Evolutionary conservation across 2,797 vertebrate species (phyloP), one percentile per base, ranked within the genome.

Genomic region (Leuciscus waleckii): DNA sequence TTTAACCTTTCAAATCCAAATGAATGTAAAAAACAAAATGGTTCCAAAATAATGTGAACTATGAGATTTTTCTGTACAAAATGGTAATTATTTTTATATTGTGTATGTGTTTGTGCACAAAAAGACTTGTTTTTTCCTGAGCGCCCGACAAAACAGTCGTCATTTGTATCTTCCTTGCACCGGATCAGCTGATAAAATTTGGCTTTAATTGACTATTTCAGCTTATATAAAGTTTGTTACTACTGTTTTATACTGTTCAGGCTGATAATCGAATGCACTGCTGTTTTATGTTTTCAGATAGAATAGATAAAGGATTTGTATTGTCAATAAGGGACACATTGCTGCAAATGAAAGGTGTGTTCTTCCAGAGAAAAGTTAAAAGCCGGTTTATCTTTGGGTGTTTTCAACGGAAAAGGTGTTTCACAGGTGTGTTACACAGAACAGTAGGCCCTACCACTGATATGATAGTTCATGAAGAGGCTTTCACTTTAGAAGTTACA

Each of bases 321-420:
- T 37, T 14, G 19, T 83, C 26, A 82, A n/a, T 82, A 43, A 63
- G 35, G 16, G 21, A n/a, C 13, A 35, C 14, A 43, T 58, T 73
- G 3, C 32, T 35, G 8, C 1, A 76, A 41, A 77, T 68, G 10
- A 54, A 83, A 77, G 73, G 21, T 54, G 32, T 67, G 73, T 37
- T n/a, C 70, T 63, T 49, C 21, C 46, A 39, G 8, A 61, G 37
- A 78, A 78, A 21, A 83, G 5, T 16, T 77, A 37, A 51, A 75
- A 65, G 61, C 26, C 19, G 13, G 41, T 67, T 65, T 11, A 23
- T 35, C 7, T 13, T n/a, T 37, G 16, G 71, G 58, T 49, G 70
- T 49, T 26, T 82, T 74, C 37, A 71, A 58, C 1, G 29, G 46
- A 70, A 54, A 81, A 41, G 23, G 16, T 29, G 5, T 70, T 41